phyloP scores from a whole-genome alignment of 2,113 vertebrate species.

The Anolis sagrei region DNA sequence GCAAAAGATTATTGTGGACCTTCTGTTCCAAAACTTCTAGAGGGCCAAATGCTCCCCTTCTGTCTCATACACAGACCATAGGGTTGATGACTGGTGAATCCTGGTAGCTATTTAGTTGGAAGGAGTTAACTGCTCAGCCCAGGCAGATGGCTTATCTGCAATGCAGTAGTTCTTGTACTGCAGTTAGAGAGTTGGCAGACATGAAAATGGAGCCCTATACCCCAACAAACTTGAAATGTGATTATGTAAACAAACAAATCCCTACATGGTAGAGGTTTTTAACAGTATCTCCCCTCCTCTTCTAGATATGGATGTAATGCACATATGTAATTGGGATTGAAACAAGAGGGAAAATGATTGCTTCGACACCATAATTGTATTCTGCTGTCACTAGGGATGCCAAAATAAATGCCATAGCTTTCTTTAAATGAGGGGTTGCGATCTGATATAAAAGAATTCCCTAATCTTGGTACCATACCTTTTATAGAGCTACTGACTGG shows the following conservation, averaged over 20 bases:
- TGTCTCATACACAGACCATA: background rate
- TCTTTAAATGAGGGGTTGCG: constrained; percentile 61
- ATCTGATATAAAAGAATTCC: constrained; percentile 67
- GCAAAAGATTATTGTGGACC: no score
- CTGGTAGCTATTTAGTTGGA: background rate
- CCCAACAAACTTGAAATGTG: constrained; percentile 37
- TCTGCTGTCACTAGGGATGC: constrained; percentile 27
- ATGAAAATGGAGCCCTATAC: constrained; percentile 19
- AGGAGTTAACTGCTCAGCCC: background rate
- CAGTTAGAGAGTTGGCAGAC: constrained; percentile 13
- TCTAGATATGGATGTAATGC: constrained; percentile 12
- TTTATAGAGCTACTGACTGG: constrained; percentile 60
- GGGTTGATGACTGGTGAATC: background rate
- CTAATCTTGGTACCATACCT: constrained; percentile 65
- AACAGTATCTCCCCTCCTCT: constrained; percentile 19
- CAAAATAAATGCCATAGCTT: constrained; percentile 59
- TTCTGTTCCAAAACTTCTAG: no score
- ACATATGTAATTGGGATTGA: constrained; percentile 55
- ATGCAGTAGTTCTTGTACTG: background rate
- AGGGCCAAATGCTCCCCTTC: no score
- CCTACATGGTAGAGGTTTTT: constrained; percentile 11
- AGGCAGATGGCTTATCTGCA: background rate
- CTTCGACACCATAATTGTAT: constrained; percentile 29
- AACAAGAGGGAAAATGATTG: constrained; percentile 59
- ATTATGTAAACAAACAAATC: constrained; percentile 21